Evolutionary conservation across 2,888 invertebrate genomes (phyloP).

Genomic region (Hylaea fasciaria): DNA sequence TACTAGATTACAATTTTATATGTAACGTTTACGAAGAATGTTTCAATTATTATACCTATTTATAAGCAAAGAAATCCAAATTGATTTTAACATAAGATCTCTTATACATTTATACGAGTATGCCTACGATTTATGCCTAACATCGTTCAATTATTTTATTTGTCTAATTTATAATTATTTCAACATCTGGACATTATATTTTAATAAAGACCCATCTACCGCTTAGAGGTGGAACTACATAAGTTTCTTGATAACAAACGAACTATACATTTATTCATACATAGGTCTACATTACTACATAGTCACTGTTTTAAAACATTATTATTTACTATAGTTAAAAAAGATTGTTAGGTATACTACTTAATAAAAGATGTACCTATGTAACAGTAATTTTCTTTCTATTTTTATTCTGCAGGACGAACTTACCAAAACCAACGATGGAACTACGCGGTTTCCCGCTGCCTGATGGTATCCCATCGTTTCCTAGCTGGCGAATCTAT

Average conservation of each 20-base stretch:
- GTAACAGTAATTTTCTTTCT: no score
- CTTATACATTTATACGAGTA: no score
- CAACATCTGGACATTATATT: constrained; percentile 1
- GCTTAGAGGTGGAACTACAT: constrained; percentile 19
- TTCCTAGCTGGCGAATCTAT: constrained; percentile 64
- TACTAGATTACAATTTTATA: not conserved
- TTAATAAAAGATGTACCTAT: no score
- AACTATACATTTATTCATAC: no score
- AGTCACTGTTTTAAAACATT: no score
- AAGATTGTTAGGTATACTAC: no score
- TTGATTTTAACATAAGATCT: no score
- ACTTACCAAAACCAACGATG: constrained; percentile 79
- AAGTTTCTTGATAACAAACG: no score
- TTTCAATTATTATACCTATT: not conserved
- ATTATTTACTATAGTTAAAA: no score
- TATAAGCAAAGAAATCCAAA: no score
- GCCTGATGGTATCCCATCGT: constrained; percentile 66
- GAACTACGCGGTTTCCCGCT: constrained; percentile 69
- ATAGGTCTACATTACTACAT: no score
- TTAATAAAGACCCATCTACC: constrained; percentile 25
- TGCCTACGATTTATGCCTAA: no score
- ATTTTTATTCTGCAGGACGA: constrained; percentile 63
- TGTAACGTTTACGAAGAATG: constrained; percentile 4
- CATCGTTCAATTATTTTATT: not conserved
- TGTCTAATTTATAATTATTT: not conserved